Evolutionary conservation across 2,113 vertebrate species (phyloP).

Genomic region (Eublepharis macularius): DNA sequence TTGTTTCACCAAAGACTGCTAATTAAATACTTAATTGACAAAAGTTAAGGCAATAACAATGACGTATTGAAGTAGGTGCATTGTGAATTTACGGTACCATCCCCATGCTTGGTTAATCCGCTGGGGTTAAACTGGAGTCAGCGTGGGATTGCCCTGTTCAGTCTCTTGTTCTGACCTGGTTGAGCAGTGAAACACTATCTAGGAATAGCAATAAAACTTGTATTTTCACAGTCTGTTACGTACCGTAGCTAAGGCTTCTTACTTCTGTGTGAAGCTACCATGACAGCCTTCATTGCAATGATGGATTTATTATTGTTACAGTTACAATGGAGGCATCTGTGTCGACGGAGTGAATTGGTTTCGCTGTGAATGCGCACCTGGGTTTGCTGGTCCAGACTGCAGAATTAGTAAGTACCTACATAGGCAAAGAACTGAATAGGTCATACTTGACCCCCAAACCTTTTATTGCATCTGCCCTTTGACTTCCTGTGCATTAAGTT

Average conservation of each 20-base stretch:
- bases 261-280: conserved; percentile 1
- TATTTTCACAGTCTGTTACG: conserved; percentile 72
- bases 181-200: conserved; percentile 63
- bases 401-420: conserved; percentile 90
- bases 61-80: background rate
- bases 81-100: background rate
- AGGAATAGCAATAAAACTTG: conserved; percentile 59
- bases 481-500: conserved; percentile 33
- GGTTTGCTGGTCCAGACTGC: conserved; percentile 95
- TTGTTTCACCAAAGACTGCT: conserved; percentile 2
- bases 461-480: conserved; percentile 51
- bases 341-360: conserved; percentile 97
- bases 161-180: conserved; percentile 61
- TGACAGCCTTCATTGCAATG: background rate
- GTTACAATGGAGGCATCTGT: conserved; percentile 93
- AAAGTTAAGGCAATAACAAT: background rate
- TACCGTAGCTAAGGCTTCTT: conserved; percentile 58
- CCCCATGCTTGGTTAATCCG: too few relatives aligned
- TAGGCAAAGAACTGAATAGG: background rate
- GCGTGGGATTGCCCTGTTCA: too few relatives aligned
- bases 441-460: conserved; percentile 47
- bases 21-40: conserved; percentile 33
- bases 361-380: conserved; percentile 90
- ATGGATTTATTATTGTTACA: conserved; percentile 61
- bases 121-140: too few relatives aligned